phyloP scores from a whole-genome alignment of 2,888 invertebrate species.

The Rotaria macrura region DNA sequence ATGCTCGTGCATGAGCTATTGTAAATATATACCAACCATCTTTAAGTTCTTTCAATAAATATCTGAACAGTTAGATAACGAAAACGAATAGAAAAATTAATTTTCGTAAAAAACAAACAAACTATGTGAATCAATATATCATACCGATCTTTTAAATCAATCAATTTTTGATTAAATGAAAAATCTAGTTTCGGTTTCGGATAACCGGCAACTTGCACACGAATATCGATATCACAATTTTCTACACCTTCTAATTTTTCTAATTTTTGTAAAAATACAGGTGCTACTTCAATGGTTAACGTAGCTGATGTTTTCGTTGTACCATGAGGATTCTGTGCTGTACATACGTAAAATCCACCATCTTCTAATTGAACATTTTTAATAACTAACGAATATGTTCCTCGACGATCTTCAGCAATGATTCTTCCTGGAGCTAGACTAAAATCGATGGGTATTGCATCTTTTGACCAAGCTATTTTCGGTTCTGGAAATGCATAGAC shows the following conservation, averaged over 20 bases:
- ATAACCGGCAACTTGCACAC: conserved; percentile 29
- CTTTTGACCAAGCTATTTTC: conserved; percentile 26
- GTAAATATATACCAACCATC: conserved; percentile 59
- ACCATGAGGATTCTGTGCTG: conserved; percentile 28
- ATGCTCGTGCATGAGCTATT: conserved; percentile 71
- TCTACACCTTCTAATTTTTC: conserved; percentile 34
- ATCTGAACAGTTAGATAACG: too few relatives aligned
- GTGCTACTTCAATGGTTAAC: conserved; percentile 29
- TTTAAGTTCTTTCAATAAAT: conserved; percentile 11
- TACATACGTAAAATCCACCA: conserved; percentile 28
- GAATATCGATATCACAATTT: conserved; percentile 30
- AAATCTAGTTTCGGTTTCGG: conserved; percentile 25
- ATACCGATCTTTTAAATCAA: conserved; percentile 18
- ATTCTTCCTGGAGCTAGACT: background rate
- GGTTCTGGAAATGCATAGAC: conserved; percentile 21
- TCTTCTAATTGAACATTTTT: conserved; percentile 31
- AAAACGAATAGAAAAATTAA: too few relatives aligned
- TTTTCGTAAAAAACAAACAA: too few relatives aligned
- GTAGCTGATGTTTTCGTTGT: conserved; percentile 23
- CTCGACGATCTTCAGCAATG: conserved; percentile 29
- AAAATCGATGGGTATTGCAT: conserved; percentile 22
- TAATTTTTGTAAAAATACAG: conserved; percentile 31
- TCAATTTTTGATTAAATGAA: conserved; percentile 3
- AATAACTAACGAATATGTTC: conserved; percentile 26
- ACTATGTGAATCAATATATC: too few relatives aligned